phyloP scores from a whole-genome alignment of 2,797 vertebrate species.

The Margarornis squamiger region DNA sequence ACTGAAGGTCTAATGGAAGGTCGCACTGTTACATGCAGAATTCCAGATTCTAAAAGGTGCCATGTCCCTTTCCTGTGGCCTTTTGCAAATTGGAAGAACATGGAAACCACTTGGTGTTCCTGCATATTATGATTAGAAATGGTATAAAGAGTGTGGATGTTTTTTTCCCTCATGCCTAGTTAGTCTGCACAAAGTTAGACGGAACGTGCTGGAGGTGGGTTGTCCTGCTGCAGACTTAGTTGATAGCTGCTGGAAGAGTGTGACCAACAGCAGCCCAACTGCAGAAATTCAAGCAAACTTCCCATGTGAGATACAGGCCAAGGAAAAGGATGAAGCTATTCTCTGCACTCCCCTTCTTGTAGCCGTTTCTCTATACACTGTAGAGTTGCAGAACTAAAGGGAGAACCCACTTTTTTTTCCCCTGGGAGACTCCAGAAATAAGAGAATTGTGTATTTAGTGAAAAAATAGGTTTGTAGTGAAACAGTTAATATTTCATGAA shows the following conservation, averaged over 20 bases:
- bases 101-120: constrained; percentile 70
- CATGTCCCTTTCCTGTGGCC: constrained; percentile 76
- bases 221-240: constrained; percentile 61
- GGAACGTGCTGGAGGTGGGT: constrained; percentile 66
- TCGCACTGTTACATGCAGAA: constrained; percentile 70
- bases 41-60: constrained; percentile 73
- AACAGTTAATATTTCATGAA: constrained; percentile 86
- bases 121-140: constrained; percentile 70
- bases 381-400: constrained; percentile 75
- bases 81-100: constrained; percentile 71
- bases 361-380: constrained; percentile 70
- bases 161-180: constrained; percentile 72
- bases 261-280: constrained; percentile 53
- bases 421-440: constrained; percentile 77
- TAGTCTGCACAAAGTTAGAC: constrained; percentile 59
- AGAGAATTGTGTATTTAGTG: constrained; percentile 85
- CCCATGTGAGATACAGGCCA: constrained; percentile 64
- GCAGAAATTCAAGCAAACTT: constrained; percentile 15
- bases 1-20: constrained; percentile 72
- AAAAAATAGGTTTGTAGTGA: constrained; percentile 87
- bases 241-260: constrained; percentile 40
- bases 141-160: constrained; percentile 72
- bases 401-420: constrained; percentile 76
- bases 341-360: constrained; percentile 68
- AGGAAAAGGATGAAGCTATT: constrained; percentile 71